Percentiles rank a stretch among this genome's conserved stretches.
Evolutionary conservation across 2,888 invertebrate genomes (phyloP).

Genomic region (Torymus auratus): DNA sequence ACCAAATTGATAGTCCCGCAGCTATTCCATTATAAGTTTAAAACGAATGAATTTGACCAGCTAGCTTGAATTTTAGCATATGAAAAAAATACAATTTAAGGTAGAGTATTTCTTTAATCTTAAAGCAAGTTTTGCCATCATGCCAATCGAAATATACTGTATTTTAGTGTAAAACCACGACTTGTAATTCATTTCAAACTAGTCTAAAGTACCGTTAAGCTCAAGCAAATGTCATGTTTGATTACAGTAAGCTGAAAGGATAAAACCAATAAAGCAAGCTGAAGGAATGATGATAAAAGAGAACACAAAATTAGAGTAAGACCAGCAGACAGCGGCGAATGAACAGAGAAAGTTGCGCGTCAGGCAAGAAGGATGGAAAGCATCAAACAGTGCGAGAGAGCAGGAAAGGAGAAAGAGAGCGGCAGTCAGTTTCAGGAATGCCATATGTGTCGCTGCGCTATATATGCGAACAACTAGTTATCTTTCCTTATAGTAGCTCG

Average conservation of each 20-base stretch:
- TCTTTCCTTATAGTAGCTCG: constrained; percentile 42
- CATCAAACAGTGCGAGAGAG: constrained; percentile 2
- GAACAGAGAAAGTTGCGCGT: constrained; percentile 12
- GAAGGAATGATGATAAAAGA: background rate
- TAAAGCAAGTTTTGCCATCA: no score
- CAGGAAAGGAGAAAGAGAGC: constrained; percentile 27
- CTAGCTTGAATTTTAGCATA: no score
- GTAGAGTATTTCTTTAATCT: no score
- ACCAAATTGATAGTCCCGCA: no score
- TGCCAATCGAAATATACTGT: no score
- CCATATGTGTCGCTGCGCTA: constrained; percentile 45
- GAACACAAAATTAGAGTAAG: constrained; percentile 44
- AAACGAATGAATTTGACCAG: no score
- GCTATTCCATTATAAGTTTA: no score
- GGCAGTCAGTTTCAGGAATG: constrained; percentile 51
- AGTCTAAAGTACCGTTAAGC: constrained; percentile 7
- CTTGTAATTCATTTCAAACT: no score
- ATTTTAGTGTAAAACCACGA: no score
- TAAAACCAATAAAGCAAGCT: background rate
- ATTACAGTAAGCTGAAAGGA: constrained; percentile 12
- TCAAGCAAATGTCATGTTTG: constrained; percentile 13
- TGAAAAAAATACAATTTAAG: no score
- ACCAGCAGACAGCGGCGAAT: background rate
- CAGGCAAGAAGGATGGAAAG: constrained; percentile 16
- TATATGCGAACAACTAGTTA: constrained; percentile 52